These are phyloP conservation scores for Ascidia mentula DNA, from an alignment of 23 tunicate species.

Conservation along the genomic window DNA sequence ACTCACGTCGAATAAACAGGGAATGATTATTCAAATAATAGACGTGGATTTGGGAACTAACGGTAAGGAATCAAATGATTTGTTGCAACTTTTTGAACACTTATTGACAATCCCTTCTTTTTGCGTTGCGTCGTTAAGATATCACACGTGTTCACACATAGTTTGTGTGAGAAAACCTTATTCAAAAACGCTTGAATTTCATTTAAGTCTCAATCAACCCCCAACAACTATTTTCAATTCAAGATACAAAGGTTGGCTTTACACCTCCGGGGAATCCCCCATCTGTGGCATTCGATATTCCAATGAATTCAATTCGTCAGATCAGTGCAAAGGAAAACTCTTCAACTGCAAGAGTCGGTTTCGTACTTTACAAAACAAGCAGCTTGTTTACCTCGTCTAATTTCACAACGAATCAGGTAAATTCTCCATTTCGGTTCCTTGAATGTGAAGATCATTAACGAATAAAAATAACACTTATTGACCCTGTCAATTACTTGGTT, in stretches of 20 bases:
- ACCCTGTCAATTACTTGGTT: too few species aligned
- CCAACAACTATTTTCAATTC: too few species aligned
- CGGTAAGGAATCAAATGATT: slow-evolving; percentile 8
- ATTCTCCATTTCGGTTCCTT: too few species aligned
- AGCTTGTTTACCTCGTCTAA: slow-evolving; percentile 17
- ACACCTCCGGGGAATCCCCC: neutral
- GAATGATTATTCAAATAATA: neutral
- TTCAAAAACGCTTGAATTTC: too few species aligned
- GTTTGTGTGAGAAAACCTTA: too few species aligned
- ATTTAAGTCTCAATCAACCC: too few species aligned
- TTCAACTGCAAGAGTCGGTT: slow-evolving; percentile 15
- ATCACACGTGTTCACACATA: too few species aligned
- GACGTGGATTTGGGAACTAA: neutral
- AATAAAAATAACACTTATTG: too few species aligned
- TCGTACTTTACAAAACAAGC: slow-evolving; percentile 11
- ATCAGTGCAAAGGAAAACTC: neutral
- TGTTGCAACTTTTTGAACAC: too few species aligned
- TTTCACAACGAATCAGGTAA: slow-evolving; percentile 18
- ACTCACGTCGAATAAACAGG: neutral
- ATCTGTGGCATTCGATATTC: neutral
- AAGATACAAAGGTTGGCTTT: neutral
- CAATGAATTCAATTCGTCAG: neutral
- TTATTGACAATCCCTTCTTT: too few species aligned
- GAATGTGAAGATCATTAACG: too few species aligned
- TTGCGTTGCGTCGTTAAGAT: too few species aligned